Percentiles rank a stretch among this genome's conserved stretches.
Evolutionary conservation across 2,797 vertebrate species (phyloP).

Genomic region (Onychomys torridus): DNA sequence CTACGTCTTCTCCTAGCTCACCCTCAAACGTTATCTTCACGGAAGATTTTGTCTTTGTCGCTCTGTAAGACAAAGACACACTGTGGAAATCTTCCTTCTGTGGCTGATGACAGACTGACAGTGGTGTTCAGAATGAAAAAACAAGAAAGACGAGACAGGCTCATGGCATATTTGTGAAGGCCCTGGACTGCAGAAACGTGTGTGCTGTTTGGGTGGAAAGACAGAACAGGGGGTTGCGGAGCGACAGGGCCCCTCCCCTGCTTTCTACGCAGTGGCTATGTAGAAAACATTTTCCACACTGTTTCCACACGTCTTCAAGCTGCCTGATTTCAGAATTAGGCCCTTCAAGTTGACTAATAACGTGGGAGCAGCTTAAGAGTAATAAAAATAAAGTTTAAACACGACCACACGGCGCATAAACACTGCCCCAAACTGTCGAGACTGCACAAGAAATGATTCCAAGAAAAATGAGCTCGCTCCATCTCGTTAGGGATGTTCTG

Average conservation of each 20-base stretch:
- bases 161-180: background rate
- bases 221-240: background rate
- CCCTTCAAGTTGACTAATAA: conserved; percentile 43
- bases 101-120: background rate
- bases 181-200: background rate
- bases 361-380: conserved; percentile 56
- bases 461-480: conserved; percentile 85
- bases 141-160: conserved; percentile 35
- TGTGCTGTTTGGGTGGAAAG: background rate
- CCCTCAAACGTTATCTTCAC: background rate
- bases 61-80: background rate
- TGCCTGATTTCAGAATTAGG: conserved; percentile 43
- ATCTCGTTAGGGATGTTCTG: conserved; percentile 85
- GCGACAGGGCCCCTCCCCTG: background rate
- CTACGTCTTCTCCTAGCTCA: background rate
- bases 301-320: conserved; percentile 18
- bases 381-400: conserved; percentile 82
- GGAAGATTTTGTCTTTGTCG: background rate
- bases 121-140: background rate
- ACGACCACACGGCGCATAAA: conserved; percentile 70
- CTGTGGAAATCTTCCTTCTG: background rate
- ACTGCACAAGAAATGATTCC: conserved; percentile 83
- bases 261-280: background rate
- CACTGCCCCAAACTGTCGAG: conserved; percentile 77
- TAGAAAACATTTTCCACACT: background rate